Evolutionary conservation across 2,888 invertebrate species (phyloP).

Genomic region (Imbricaverruca yamaguchii): DNA sequence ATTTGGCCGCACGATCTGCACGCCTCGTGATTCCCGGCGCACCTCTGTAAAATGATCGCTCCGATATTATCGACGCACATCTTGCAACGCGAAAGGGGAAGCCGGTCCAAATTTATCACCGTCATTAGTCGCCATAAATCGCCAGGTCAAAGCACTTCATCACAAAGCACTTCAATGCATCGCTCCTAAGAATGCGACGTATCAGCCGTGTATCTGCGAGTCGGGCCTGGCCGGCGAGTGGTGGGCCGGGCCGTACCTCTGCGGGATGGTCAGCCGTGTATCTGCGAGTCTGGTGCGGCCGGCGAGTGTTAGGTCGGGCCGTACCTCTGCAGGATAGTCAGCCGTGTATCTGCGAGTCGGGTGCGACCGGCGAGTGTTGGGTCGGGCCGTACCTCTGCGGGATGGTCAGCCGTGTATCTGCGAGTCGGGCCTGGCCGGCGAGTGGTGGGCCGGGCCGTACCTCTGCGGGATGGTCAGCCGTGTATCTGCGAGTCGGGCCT

Average conservation of each 20-base stretch:
- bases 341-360: background rate
- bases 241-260: too few relatives aligned
- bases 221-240: background rate
- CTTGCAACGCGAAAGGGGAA: background rate
- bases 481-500: background rate
- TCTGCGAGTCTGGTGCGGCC: background rate
- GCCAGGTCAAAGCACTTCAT: background rate
- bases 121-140: slow-evolving; percentile 1
- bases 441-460: too few relatives aligned
- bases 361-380: background rate
- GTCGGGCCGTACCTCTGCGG: too few relatives aligned
- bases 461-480: too few relatives aligned
- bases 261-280: background rate
- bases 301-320: background rate
- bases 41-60: background rate
- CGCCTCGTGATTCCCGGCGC: background rate
- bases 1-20: slow-evolving; percentile 2
- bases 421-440: background rate
- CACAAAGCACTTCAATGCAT: background rate
- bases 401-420: background rate
- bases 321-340: too few relatives aligned
- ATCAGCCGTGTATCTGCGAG: background rate
- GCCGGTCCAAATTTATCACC: background rate
- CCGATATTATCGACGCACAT: background rate
- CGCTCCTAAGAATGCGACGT: background rate